These are phyloP conservation scores for Carettochelys insculpta DNA, from an alignment of 2,113 vertebrate species.

Conservation along the genomic window DNA sequence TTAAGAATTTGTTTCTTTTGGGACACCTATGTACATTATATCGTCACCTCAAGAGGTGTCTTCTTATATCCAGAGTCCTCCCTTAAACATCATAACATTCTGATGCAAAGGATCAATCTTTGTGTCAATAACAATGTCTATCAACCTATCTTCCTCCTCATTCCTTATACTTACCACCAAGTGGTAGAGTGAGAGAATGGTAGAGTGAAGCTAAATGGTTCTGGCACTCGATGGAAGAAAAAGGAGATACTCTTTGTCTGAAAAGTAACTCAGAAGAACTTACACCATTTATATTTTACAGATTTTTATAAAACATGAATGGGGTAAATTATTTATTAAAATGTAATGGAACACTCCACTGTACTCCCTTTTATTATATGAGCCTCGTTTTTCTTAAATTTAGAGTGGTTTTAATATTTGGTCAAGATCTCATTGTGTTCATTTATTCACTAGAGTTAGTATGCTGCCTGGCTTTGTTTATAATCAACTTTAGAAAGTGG, in stretches of 20 bases:
- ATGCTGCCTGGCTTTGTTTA: slow-evolving; percentile 17
- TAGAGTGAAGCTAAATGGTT: slow-evolving; percentile 47
- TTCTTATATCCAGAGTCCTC: slow-evolving; percentile 19
- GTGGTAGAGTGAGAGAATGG: slow-evolving; percentile 8
- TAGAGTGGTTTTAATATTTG: neutral
- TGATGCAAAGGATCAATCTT: slow-evolving; percentile 41
- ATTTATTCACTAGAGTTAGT: neutral
- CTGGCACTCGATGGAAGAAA: slow-evolving; percentile 31
- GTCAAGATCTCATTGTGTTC: neutral
- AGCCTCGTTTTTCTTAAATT: neutral
- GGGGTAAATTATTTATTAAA: neutral
- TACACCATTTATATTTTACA: slow-evolving; percentile 49
- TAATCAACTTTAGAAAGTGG: neutral
- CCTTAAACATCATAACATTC: slow-evolving; percentile 59
- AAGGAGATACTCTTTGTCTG: slow-evolving; percentile 54
- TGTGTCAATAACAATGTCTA: slow-evolving; percentile 40
- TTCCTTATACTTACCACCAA: slow-evolving; percentile 20
- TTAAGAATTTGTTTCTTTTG: slow-evolving; percentile 51
- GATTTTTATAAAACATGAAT: slow-evolving; percentile 6
- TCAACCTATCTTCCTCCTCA: neutral
- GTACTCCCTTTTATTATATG: neutral
- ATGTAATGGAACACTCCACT: neutral
- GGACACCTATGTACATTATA: slow-evolving; percentile 52
- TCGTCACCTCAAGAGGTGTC: slow-evolving; percentile 31
- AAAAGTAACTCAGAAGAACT: slow-evolving; percentile 48